Percentiles rank a stretch among this genome's conserved stretches.
phyloP scores from a whole-genome alignment of 2,113 vertebrate genomes.

The Cyphomyrus plagiostoma region DNA sequence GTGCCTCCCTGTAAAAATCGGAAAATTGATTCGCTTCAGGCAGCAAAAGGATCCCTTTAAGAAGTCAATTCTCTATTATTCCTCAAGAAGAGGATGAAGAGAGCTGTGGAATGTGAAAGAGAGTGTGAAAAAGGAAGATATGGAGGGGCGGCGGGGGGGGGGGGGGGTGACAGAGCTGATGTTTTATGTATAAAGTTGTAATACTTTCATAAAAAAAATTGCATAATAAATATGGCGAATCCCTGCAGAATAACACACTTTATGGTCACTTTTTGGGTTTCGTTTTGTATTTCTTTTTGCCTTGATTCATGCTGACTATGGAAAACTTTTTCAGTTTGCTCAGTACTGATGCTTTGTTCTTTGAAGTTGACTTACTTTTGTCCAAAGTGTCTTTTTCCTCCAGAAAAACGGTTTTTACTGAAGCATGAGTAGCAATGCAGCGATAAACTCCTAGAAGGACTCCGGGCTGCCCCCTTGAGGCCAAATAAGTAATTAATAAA shows the following conservation, averaged over 20 bases:
- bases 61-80: conserved; percentile 16
- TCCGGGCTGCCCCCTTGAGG: conserved; percentile 4
- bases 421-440: not conserved
- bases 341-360: not conserved
- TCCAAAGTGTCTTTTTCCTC: not conserved
- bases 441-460: not conserved
- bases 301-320: not conserved
- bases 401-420: not conserved
- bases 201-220: not conserved
- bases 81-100: not conserved
- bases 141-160: not conserved
- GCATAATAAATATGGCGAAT: not conserved
- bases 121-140: not conserved
- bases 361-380: not conserved
- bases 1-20: not conserved
- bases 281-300: not conserved
- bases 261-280: not conserved
- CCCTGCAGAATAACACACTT: not conserved
- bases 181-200: conserved; percentile 1
- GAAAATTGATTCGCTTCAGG: conserved; percentile 5
- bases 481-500: not conserved
- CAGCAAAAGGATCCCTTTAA: not conserved
- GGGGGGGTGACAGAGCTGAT: not conserved
- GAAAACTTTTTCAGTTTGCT: not conserved
- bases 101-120: not conserved